Evolutionary conservation across 92 coral and sea anemone genomes (phyloP).

Genomic region (Isaurus tuberculatus): DNA sequence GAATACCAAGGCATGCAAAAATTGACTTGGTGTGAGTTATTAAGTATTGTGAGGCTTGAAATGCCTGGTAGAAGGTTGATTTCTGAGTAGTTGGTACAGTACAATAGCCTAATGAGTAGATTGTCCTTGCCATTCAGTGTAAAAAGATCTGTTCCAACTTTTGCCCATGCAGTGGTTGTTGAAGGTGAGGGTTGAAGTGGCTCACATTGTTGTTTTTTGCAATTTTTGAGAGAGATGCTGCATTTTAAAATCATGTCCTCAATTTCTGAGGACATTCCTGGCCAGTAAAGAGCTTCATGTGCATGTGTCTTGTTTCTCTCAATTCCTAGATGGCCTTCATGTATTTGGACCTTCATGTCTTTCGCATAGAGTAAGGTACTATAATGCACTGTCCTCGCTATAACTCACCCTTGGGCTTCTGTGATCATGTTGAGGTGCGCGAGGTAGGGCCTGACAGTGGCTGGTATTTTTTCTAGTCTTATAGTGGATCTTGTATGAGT

Average conservation of each 20-base stretch:
- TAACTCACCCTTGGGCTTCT: not conserved
- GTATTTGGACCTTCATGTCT: constrained; percentile 45
- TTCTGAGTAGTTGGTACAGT: constrained; percentile 46
- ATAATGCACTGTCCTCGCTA: constrained; percentile 36
- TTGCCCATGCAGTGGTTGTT: constrained; percentile 42
- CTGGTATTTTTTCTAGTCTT: not conserved
- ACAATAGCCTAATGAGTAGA: constrained; percentile 30
- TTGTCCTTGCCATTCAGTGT: constrained; percentile 46
- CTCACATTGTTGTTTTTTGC: constrained; percentile 47
- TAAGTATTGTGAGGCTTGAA: constrained; percentile 30
- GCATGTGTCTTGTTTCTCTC: constrained; percentile 27
- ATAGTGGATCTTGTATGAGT: not conserved
- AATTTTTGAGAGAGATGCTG: constrained; percentile 33
- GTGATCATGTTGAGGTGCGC: not conserved
- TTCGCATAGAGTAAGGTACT: constrained; percentile 23
- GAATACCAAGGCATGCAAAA: constrained; percentile 40
- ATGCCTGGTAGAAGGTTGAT: constrained; percentile 47
- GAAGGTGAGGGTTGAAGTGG: constrained; percentile 35
- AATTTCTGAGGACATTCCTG: constrained; percentile 45
- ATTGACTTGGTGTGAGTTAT: constrained; percentile 46
- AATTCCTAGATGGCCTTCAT: constrained; percentile 59
- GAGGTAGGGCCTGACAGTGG: not conserved
- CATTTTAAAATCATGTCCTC: constrained; percentile 47
- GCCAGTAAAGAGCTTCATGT: constrained; percentile 51
- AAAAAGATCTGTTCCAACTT: constrained; percentile 54